Evolutionary conservation across 1,140 invertebrate species (phyloP), one percentile per base, ranked within the genome.

Genomic region (Diploscapter pachys): DNA sequence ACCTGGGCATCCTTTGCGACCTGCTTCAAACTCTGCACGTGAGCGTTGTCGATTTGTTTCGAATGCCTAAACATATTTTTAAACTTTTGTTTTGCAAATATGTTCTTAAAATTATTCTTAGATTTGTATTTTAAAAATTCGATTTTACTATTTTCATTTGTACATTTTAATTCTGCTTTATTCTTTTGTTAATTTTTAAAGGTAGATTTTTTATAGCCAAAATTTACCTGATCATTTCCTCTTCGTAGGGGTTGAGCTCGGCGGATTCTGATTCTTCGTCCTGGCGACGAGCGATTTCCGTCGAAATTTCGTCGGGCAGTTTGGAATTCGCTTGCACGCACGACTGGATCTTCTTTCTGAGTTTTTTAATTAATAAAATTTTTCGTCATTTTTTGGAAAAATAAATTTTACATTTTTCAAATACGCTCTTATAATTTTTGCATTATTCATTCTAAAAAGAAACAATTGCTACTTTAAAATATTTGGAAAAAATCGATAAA

Each of bases 381-480:
- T 49, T 59, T 4, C 70, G 65, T 48, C 59, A 57, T 8, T 9
- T 57, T 13, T 5, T 65, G 55, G 4, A 51, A 57, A 49, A 66
- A 59, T 49, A 66, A 57, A 49, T 74, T 65, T 63, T 67, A 62
- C 51, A 3, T 59, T 55, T n/a, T 54, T 11, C 5, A 31, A 63
- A n/a, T 64, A 31, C 4, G 73, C 59, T 5, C 49, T 64, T 53
- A 66, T 64, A 49, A 66, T 65, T 54, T 74, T 65, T 63, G 65
- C 63, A 51, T 3, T 59, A 63, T n/a, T 54, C 9, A 6, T 9
- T 53, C 9, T 64, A 61, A 50, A 11, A 6, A 51, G 13, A 50
- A 8, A 5, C 9, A 54, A 50, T 4, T 59, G 6, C 51, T 71
- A 5, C 57, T 11, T 59, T 59, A 59, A 59, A 59, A 59, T 59